phyloP scores from a whole-genome alignment of 2,888 invertebrate species.

The Adelphocoris suturalis region DNA sequence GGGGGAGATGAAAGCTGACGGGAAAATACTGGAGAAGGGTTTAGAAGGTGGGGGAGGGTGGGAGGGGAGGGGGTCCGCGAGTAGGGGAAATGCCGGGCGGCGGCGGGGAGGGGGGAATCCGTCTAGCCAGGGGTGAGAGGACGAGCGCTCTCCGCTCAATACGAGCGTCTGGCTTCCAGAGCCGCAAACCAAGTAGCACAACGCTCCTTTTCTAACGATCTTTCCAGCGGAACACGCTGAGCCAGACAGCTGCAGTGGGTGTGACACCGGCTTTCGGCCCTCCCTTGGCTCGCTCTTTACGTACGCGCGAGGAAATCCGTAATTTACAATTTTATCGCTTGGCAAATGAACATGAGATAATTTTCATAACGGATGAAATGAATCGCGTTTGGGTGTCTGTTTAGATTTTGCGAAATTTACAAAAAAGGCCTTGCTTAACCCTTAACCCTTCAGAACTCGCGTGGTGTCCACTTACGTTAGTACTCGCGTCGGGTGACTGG shows the following conservation, averaged over 20 bases:
- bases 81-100: not conserved
- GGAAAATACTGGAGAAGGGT: not conserved
- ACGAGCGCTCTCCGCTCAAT: constrained; percentile 21
- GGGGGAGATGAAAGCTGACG: not conserved
- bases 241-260: constrained; percentile 52
- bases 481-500: too few relatives aligned
- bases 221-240: constrained; percentile 35
- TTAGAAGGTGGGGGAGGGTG: not conserved
- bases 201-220: constrained; percentile 52
- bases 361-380: too few relatives aligned
- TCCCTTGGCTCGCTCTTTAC: not conserved
- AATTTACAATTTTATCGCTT: too few relatives aligned
- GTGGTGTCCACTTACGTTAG: too few relatives aligned
- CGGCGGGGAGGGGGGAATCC: not conserved
- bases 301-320: too few relatives aligned
- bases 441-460: too few relatives aligned
- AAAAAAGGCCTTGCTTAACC: too few relatives aligned
- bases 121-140: constrained; percentile 51
- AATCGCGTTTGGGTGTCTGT: too few relatives aligned
- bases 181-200: constrained; percentile 54
- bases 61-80: not conserved
- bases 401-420: too few relatives aligned
- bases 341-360: too few relatives aligned
- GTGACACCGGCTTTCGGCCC: constrained; percentile 8
- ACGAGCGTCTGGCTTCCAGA: constrained; percentile 60